Percentiles rank a stretch among this genome's conserved stretches.
Conservation (phyloP, 2,797 vertebrate species). For the Sphaeramia orbicularis region DNA sequence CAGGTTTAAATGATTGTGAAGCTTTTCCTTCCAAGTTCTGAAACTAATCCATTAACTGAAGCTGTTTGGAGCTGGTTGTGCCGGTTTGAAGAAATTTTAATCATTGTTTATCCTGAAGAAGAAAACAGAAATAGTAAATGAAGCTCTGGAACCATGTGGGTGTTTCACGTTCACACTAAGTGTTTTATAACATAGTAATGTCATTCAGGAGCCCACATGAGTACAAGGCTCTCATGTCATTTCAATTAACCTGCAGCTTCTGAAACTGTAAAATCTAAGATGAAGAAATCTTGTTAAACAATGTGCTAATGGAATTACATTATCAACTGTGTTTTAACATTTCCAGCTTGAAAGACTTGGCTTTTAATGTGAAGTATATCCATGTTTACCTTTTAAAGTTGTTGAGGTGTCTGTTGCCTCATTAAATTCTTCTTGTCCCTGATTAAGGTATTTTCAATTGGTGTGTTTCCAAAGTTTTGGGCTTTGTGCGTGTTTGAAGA, state of each 20-base stretch:
- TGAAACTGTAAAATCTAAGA: constrained; percentile 22
- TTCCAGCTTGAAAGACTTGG: constrained; percentile 59
- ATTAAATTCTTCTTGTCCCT: constrained; percentile 42
- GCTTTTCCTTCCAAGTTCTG: constrained; percentile 26
- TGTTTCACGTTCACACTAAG: constrained; percentile 23
- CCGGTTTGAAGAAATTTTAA: constrained; percentile 1
- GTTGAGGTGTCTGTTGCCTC: constrained; percentile 47
- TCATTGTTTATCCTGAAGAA: constrained; percentile 26
- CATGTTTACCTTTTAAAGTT: constrained; percentile 54
- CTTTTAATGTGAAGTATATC: constrained; percentile 64
- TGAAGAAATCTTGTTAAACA: constrained; percentile 39
- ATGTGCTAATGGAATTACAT: constrained; percentile 37
- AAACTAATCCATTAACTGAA: constrained; percentile 23
- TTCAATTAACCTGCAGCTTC: constrained; percentile 28
- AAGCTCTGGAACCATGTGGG: constrained; percentile 10
- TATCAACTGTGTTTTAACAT: constrained; percentile 31
- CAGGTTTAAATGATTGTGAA: constrained; percentile 35
- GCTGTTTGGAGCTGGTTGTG: constrained; percentile 16
- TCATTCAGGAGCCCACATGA: constrained; percentile 16
- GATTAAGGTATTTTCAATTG: constrained; percentile 60
- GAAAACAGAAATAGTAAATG: constrained; percentile 8
- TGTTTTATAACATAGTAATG: constrained; percentile 30
- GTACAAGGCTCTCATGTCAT: constrained; percentile 20
- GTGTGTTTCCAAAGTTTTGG: constrained; percentile 69
- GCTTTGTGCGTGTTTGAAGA: constrained; percentile 77